Evolutionary conservation across 2,113 vertebrate species (phyloP).

Genomic region (Cyrtonyx montezumae): DNA sequence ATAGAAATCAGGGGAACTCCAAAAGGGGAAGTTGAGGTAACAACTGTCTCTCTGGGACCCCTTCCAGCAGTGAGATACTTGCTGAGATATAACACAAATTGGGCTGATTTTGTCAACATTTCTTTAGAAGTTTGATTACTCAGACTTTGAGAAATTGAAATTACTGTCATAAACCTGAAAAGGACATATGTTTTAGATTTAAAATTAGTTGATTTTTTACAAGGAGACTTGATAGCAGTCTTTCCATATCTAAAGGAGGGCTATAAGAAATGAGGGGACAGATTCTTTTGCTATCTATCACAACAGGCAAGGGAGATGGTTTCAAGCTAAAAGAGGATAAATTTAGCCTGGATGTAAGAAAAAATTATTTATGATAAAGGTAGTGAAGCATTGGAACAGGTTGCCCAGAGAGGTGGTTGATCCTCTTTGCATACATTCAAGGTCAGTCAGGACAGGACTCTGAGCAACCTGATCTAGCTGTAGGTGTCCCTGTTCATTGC

Average conservation of each 20-base stretch:
- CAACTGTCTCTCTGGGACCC: background rate
- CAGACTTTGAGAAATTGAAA: background rate
- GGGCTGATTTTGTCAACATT: background rate
- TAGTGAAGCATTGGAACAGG: background rate
- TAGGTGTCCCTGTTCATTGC: background rate
- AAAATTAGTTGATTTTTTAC: background rate
- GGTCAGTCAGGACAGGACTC: background rate
- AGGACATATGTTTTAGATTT: background rate
- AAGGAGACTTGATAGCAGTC: too few species aligned
- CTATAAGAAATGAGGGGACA: background rate
- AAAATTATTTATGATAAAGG: background rate
- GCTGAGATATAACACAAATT: background rate
- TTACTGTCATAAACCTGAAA: background rate
- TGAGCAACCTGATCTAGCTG: too few species aligned
- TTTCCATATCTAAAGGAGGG: background rate
- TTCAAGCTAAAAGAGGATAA: background rate
- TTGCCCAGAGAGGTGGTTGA: background rate
- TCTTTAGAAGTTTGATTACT: background rate
- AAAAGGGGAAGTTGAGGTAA: background rate
- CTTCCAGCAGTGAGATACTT: background rate
- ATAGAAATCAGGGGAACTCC: background rate
- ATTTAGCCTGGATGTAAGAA: background rate
- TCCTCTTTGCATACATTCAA: background rate
- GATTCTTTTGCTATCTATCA: background rate
- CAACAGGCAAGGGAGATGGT: background rate